phyloP scores from a whole-genome alignment of 2,888 invertebrate species.

The Eugnorisma glareosa region DNA sequence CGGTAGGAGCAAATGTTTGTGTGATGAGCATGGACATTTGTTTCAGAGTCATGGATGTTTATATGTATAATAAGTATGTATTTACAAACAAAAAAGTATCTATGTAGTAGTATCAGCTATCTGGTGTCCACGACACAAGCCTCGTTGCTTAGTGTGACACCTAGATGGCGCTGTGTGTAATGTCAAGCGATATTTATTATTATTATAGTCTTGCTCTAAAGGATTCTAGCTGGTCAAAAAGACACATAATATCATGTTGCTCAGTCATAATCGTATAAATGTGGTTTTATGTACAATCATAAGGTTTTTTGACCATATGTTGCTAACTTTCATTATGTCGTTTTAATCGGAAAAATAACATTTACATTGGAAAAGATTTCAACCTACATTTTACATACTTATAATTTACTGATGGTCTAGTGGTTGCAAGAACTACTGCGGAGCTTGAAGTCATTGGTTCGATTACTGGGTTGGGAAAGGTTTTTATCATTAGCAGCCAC shows the following conservation, averaged over 20 bases:
- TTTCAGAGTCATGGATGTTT: too few species aligned
- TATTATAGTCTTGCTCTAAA: constrained; percentile 12
- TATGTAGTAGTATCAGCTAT: too few species aligned
- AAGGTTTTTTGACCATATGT: constrained; percentile 40
- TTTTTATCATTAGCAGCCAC: not conserved
- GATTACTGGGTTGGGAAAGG: not conserved
- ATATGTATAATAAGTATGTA: too few species aligned
- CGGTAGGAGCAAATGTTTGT: too few species aligned
- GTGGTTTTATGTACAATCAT: constrained; percentile 45
- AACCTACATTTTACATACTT: not conserved
- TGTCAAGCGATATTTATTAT: too few species aligned
- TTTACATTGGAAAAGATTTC: constrained; percentile 10
- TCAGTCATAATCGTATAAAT: constrained; percentile 27
- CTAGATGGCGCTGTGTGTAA: too few species aligned
- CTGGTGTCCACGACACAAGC: too few species aligned
- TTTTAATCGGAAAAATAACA: constrained; percentile 45
- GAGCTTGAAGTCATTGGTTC: not conserved
- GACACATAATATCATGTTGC: constrained; percentile 10
- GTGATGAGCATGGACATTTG: too few species aligned
- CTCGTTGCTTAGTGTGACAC: too few species aligned
- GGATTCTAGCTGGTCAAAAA: not conserved
- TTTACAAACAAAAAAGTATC: too few species aligned
- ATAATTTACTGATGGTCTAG: not conserved
- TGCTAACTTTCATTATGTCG: constrained; percentile 53
- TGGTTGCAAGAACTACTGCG: not conserved